Percentiles rank a stretch among this genome's conserved stretches.
These are phyloP conservation scores for Aphidius gifuensis DNA, from an alignment of 1,140 invertebrate species.

Conservation along the genomic window DNA sequence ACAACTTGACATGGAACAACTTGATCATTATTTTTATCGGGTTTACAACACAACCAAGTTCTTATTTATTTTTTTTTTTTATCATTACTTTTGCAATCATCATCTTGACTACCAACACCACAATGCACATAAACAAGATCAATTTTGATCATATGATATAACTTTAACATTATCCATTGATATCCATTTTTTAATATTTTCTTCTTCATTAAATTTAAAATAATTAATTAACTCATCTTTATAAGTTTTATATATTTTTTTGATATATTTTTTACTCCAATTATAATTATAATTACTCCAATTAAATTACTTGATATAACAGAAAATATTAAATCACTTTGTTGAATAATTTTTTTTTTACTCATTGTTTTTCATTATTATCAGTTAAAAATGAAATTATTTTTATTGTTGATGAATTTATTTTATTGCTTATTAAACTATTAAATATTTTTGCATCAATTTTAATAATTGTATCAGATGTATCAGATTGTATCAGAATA, in stretches of 20 bases:
- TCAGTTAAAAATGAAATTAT: slow-evolving; percentile 38
- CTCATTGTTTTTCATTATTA: slow-evolving; percentile 32
- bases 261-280: slow-evolving; percentile 39
- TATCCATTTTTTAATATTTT: slow-evolving; percentile 34
- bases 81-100: slow-evolving; percentile 28
- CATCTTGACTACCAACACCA: slow-evolving; percentile 35
- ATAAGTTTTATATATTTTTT: slow-evolving; percentile 33
- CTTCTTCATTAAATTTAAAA: too few species aligned
- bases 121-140: slow-evolving; percentile 38
- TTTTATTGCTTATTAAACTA: slow-evolving; percentile 31
- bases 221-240: slow-evolving; percentile 37
- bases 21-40: slow-evolving; percentile 32
- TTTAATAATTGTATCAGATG: slow-evolving; percentile 55
- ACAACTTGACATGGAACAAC: slow-evolving; percentile 37
- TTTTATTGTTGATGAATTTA: slow-evolving; percentile 30
- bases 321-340: slow-evolving; percentile 38
- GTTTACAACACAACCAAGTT: slow-evolving; percentile 42
- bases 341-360: slow-evolving; percentile 30
- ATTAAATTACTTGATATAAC: slow-evolving; percentile 40
- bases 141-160: slow-evolving; percentile 31
- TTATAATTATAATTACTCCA: too few species aligned
- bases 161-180: slow-evolving; percentile 38
- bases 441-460: slow-evolving; percentile 47
- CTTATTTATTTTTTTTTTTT: slow-evolving; percentile 32
- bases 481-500: slow-evolving; percentile 62